phyloP scores from a whole-genome alignment of 1,140 invertebrate genomes.

The Limonius californicus region DNA sequence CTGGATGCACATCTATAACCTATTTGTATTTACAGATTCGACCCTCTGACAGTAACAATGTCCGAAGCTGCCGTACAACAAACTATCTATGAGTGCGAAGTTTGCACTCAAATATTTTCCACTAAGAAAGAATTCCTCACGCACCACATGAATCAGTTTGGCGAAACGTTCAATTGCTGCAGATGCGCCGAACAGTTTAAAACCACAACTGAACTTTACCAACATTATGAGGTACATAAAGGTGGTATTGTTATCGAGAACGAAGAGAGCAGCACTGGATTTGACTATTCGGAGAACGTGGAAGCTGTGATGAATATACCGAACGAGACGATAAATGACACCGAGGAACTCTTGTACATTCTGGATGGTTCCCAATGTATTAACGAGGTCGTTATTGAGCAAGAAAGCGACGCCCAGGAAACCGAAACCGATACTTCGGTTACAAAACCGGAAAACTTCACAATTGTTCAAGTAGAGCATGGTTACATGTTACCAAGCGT shows the following conservation, averaged over 20 bases:
- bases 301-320: constrained; percentile 31
- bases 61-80: neutral
- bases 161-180: constrained; percentile 37
- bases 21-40: constrained; percentile 23
- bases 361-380: constrained; percentile 39
- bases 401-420: constrained; percentile 16
- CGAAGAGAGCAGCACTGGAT: constrained; percentile 17
- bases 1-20: neutral
- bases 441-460: constrained; percentile 23
- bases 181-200: constrained; percentile 36
- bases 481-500: constrained; percentile 40
- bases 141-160: constrained; percentile 36
- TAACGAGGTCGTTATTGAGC: constrained; percentile 42
- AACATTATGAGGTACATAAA: constrained; percentile 39
- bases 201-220: constrained; percentile 34
- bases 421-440: constrained; percentile 14
- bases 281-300: constrained; percentile 22
- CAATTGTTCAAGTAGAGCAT: constrained; percentile 40
- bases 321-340: constrained; percentile 24
- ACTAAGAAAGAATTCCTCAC: constrained; percentile 36
- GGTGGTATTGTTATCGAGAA: constrained; percentile 16
- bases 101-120: constrained; percentile 25
- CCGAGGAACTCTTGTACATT: constrained; percentile 40
- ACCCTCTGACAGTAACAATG: neutral
- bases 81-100: constrained; percentile 27